A percentile compares a stretch with the other conserved stretches of the same genome.
Evolutionary conservation across 2,113 vertebrate genomes (phyloP).

Genomic region (Lycocorax pyrrhopterus): DNA sequence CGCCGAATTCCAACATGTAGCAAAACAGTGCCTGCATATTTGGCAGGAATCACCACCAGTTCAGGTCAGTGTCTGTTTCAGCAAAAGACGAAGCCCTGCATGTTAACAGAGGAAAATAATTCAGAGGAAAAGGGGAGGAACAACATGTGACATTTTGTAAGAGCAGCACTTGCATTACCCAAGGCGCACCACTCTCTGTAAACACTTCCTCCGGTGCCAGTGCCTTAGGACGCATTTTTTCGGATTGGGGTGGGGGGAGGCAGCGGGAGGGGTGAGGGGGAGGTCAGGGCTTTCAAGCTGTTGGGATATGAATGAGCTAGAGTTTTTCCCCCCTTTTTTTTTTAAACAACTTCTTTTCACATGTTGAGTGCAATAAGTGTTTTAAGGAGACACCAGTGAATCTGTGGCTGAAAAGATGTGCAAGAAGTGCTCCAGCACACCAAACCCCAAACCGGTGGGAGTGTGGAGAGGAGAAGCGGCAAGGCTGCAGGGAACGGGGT

Average conservation of each 20-base stretch:
- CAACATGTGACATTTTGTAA: slow-evolving; percentile 64
- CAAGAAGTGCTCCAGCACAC: not conserved
- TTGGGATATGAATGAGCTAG: slow-evolving; percentile 21
- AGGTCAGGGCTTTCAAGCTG: slow-evolving; percentile 51
- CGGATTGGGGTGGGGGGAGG: not conserved
- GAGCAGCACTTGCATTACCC: slow-evolving; percentile 42
- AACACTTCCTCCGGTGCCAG: slow-evolving; percentile 57
- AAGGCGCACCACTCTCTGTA: slow-evolving; percentile 51
- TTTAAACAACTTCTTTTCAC: not conserved
- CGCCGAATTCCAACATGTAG: slow-evolving; percentile 75
- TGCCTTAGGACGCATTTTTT: slow-evolving; percentile 46
- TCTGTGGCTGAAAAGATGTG: not conserved
- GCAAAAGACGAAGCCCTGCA: slow-evolving; percentile 48
- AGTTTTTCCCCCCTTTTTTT: accelerated
- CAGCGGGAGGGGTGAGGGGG: slow-evolving; percentile 29
- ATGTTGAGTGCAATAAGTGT: not conserved
- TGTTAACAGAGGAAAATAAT: slow-evolving; percentile 59
- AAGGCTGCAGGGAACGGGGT: not conserved
- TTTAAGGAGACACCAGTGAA: not conserved
- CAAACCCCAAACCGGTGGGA: not conserved
- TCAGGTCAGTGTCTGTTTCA: slow-evolving; percentile 77
- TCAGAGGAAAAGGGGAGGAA: slow-evolving; percentile 60
- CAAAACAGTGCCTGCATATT: slow-evolving; percentile 77
- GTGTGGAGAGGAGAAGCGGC: not conserved
- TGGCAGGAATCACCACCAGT: slow-evolving; percentile 71